phyloP scores from a whole-genome alignment of 2,888 invertebrate species.

The Rhamnusium bicolor region DNA sequence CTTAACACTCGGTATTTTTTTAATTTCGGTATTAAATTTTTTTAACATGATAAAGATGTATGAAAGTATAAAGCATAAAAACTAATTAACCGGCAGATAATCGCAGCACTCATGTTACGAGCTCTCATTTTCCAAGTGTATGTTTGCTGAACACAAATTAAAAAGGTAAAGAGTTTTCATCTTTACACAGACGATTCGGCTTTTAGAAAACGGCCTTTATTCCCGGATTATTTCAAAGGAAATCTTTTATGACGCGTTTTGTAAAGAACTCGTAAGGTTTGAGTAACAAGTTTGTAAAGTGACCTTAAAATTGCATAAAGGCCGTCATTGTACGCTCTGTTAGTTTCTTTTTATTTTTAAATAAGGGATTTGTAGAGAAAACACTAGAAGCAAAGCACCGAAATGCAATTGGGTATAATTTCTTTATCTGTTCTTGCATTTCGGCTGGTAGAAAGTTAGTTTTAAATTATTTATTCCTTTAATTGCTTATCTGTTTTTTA shows the following conservation, averaged over 20 bases:
- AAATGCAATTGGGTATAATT: not conserved
- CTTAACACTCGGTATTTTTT: too few relatives aligned
- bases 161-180: slow-evolving; percentile 12
- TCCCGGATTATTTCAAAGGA: not conserved
- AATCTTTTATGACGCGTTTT: not conserved
- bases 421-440: not conserved
- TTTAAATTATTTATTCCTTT: too few relatives aligned
- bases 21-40: too few relatives aligned
- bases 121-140: not conserved
- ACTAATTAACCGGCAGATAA: slow-evolving; percentile 9
- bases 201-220: slow-evolving; percentile 1
- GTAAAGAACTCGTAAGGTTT: not conserved
- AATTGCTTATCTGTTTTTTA: too few relatives aligned
- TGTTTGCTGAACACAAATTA: not conserved
- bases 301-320: slow-evolving; percentile 9
- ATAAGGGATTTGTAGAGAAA: not conserved
- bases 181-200: not conserved
- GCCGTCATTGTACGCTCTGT: not conserved
- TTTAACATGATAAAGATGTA: too few relatives aligned
- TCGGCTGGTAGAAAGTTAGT: too few relatives aligned
- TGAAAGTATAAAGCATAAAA: too few relatives aligned
- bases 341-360: not conserved
- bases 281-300: not conserved
- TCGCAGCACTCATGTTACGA: not conserved
- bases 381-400: not conserved